Evolutionary conservation across 2,113 vertebrate genomes (phyloP).

Genomic region (Oncorhynchus clarkii): DNA sequence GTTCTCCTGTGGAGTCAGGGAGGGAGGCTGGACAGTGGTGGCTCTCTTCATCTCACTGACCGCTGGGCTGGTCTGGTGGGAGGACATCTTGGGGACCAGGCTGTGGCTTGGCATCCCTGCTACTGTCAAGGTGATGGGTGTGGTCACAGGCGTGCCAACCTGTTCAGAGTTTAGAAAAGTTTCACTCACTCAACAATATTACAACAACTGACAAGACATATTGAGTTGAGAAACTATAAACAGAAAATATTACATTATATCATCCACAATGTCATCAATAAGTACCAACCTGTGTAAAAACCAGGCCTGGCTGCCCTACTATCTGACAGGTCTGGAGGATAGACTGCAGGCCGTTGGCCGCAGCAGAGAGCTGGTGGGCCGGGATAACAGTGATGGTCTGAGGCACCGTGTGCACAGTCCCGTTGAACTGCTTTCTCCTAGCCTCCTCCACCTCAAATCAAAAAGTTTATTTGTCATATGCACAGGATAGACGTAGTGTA

Average conservation of each 20-base stretch:
- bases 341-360: conserved; percentile 90
- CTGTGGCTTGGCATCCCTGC: conserved; percentile 87
- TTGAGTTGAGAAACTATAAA: neutral
- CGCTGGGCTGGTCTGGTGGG: conserved; percentile 76
- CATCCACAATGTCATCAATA: neutral
- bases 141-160: conserved; percentile 80
- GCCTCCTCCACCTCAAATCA: conserved; percentile 85
- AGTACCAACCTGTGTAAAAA: conserved; percentile 91
- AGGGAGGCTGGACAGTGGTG: conserved; percentile 81
- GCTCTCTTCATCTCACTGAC: conserved; percentile 84
- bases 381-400: conserved; percentile 98
- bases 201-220: neutral
- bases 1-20: conserved; percentile 85
- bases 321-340: conserved; percentile 98
- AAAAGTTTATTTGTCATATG: neutral
- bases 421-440: conserved; percentile 95
- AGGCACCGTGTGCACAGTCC: conserved; percentile 93
- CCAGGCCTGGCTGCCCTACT: conserved; percentile 92
- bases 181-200: neutral
- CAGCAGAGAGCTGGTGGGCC: conserved; percentile 87
- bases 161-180: conserved; percentile 68
- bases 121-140: conserved; percentile 91
- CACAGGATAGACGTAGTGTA: neutral
- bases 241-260: neutral
- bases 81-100: conserved; percentile 80